Evolutionary conservation across 1,140 invertebrate species (phyloP).

Genomic region (Philopotamus ludificatus): DNA sequence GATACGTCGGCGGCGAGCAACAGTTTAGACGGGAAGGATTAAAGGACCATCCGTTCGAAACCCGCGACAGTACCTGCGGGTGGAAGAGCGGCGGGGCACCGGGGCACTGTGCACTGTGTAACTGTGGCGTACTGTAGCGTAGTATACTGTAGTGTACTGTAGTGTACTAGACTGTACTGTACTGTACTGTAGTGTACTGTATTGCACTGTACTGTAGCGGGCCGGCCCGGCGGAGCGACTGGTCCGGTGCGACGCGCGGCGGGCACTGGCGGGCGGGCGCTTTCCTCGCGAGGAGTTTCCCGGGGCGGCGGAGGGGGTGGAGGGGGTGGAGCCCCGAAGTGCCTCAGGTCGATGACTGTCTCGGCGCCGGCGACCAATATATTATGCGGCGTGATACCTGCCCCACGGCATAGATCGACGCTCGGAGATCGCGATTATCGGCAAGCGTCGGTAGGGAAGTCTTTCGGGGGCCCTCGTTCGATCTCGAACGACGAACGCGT

Average conservation of each 20-base stretch:
- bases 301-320: constrained; percentile 7
- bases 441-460: no score
- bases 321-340: constrained; percentile 1
- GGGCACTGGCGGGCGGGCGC: constrained; percentile 23
- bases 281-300: constrained; percentile 33
- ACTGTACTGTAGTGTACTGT: not conserved
- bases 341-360: constrained; percentile 11
- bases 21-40: no score
- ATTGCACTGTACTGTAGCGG: constrained; percentile 10
- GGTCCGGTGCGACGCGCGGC: constrained; percentile 10
- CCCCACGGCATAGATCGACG: no score
- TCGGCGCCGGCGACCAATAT: no score
- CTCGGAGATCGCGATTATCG: no score
- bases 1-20: not conserved
- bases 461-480: no score
- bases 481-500: not conserved
- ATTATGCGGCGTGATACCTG: no score
- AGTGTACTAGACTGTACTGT: not conserved
- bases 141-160: not conserved
- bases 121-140: not conserved
- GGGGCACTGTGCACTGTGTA: constrained; percentile 1
- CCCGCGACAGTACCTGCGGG: not conserved
- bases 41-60: not conserved
- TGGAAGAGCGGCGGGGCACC: not conserved
- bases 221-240: constrained; percentile 24